Evolutionary conservation across 2,113 vertebrate genomes (phyloP).

Genomic region (Platanista minor): DNA sequence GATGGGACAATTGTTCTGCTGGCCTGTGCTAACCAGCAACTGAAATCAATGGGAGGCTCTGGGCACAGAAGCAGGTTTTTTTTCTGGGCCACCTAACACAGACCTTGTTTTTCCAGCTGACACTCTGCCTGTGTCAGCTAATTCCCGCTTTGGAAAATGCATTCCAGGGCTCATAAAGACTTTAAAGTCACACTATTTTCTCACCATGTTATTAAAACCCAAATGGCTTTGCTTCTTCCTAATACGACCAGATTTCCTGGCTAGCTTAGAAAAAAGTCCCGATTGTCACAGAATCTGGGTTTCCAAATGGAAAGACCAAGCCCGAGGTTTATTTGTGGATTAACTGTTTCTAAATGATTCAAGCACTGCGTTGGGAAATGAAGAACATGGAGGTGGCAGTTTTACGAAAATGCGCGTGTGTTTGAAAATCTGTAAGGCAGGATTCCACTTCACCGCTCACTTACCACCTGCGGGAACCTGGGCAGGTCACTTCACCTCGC

Average conservation of each 20-base stretch:
- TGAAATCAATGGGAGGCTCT: slow-evolving; percentile 78
- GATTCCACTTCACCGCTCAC: rapidly evolving
- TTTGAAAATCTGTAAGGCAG: not conserved
- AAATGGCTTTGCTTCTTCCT: slow-evolving; percentile 29
- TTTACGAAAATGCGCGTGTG: too few species aligned
- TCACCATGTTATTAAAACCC: slow-evolving; percentile 67
- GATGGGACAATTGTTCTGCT: slow-evolving; percentile 71
- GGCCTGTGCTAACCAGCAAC: slow-evolving; percentile 61
- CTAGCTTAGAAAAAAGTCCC: not conserved
- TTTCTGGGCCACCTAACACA: slow-evolving; percentile 78
- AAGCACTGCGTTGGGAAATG: not conserved
- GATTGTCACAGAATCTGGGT: not conserved
- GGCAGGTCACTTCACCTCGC: not conserved
- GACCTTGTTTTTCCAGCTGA: slow-evolving; percentile 81
- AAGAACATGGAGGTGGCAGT: not conserved
- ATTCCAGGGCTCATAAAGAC: slow-evolving; percentile 80
- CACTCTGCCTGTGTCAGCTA: slow-evolving; percentile 82
- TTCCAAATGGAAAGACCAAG: not conserved
- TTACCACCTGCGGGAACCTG: not conserved
- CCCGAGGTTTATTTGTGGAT: not conserved
- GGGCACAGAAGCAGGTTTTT: slow-evolving; percentile 81
- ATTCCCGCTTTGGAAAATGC: slow-evolving; percentile 81
- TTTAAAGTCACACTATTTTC: slow-evolving; percentile 78
- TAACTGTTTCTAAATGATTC: not conserved
- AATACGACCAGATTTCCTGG: not conserved